phyloP scores from a whole-genome alignment of 2,888 invertebrate genomes.

The Cryptophagus acutangulus region DNA sequence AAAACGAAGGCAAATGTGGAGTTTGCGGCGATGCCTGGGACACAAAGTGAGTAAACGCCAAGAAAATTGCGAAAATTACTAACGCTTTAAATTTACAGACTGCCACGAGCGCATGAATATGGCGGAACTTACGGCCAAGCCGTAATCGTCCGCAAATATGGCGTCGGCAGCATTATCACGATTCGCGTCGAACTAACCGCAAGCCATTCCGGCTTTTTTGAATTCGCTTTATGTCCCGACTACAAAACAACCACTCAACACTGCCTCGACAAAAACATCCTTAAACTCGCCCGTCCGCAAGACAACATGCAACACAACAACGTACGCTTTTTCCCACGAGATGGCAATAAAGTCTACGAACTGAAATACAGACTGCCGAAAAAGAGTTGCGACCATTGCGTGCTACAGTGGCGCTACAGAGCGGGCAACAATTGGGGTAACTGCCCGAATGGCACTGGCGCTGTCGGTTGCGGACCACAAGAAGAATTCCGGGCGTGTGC shows the following conservation, averaged over 20 bases:
- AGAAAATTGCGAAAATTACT: not conserved
- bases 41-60: slow-evolving; percentile 38
- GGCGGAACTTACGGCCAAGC: slow-evolving; percentile 82
- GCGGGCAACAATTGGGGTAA: slow-evolving; percentile 81
- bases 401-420: slow-evolving; percentile 84
- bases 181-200: slow-evolving; percentile 83
- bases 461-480: slow-evolving; percentile 83
- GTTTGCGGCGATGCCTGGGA: slow-evolving; percentile 86
- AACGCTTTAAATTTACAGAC: slow-evolving; percentile 25
- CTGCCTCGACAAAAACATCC: slow-evolving; percentile 69
- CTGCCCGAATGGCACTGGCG: slow-evolving; percentile 67
- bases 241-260: slow-evolving; percentile 65
- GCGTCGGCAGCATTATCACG: slow-evolving; percentile 61
- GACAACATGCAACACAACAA: slow-evolving; percentile 50
- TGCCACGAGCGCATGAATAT: slow-evolving; percentile 73
- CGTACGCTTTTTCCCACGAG: slow-evolving; percentile 66
- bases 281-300: slow-evolving; percentile 51
- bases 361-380: slow-evolving; percentile 54
- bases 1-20: slow-evolving; percentile 79
- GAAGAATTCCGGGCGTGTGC: slow-evolving; percentile 85
- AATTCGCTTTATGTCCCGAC: slow-evolving; percentile 77
- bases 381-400: slow-evolving; percentile 73
- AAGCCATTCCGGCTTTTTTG: slow-evolving; percentile 81
- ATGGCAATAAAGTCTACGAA: slow-evolving; percentile 75
- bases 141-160: slow-evolving; percentile 74